phyloP scores from a whole-genome alignment of 2,113 vertebrate species.

The Percina caprodes region DNA sequence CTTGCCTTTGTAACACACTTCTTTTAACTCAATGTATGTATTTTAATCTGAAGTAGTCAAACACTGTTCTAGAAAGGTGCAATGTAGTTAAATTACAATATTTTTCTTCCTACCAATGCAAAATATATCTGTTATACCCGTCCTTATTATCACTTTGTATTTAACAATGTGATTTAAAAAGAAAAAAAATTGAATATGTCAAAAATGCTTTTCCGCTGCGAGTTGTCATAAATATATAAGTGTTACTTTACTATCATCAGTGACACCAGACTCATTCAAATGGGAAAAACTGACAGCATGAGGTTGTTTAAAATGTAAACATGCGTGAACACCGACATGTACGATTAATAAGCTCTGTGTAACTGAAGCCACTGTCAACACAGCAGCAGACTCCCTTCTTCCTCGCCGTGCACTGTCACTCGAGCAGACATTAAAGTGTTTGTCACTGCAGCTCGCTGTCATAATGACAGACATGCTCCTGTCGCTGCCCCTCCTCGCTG shows the following conservation, averaged over 20 bases:
- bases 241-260: not conserved
- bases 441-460: slow-evolving; percentile 25
- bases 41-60: not conserved
- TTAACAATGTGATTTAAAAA: not conserved
- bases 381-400: not conserved
- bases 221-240: not conserved
- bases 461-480: slow-evolving; percentile 42
- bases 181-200: not conserved
- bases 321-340: not conserved
- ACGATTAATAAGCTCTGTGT: no score
- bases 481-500: slow-evolving; percentile 34
- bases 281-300: not conserved
- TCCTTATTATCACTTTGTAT: not conserved
- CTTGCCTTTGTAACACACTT: not conserved
- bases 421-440: slow-evolving; percentile 12
- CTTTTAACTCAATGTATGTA: not conserved
- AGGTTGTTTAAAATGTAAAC: not conserved
- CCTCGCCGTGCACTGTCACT: not conserved
- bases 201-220: not conserved
- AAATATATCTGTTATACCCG: not conserved
- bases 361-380: not conserved
- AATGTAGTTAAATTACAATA: not conserved
- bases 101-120: not conserved
- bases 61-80: not conserved
- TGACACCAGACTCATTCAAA: not conserved